Conservation (phyloP, 2,797 vertebrate species). For the Mus spretus region DNA sequence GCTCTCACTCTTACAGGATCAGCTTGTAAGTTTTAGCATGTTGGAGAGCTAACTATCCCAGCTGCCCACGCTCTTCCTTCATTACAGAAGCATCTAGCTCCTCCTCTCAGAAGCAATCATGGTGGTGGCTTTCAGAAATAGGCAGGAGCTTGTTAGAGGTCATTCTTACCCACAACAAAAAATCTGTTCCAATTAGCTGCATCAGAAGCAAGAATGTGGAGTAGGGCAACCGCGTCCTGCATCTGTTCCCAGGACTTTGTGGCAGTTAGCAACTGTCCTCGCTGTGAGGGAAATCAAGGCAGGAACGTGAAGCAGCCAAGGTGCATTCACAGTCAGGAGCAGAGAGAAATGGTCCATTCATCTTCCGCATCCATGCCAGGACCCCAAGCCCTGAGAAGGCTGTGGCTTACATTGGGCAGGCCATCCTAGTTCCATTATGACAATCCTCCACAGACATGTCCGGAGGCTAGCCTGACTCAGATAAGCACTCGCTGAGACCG, state of each 20-base stretch:
- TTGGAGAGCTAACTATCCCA: not conserved
- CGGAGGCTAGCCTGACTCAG: not conserved
- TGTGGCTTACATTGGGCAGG: too few species aligned
- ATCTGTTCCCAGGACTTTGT: not conserved
- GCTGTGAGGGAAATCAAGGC: fast-evolving
- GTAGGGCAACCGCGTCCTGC: too few species aligned
- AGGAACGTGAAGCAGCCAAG: not conserved
- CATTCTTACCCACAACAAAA: not conserved
- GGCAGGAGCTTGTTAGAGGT: not conserved
- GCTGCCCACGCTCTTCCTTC: not conserved
- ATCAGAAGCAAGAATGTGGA: not conserved
- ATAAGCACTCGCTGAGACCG: not conserved
- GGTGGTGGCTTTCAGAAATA: not conserved
- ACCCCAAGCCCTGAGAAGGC: not conserved
- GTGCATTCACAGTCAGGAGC: not conserved
- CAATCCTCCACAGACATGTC: not conserved
- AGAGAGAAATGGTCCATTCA: not conserved
- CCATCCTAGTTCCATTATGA: not conserved
- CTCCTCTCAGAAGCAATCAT: not conserved
- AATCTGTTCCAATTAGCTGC: not conserved
- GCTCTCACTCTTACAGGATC: not conserved
- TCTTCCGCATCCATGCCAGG: not conserved
- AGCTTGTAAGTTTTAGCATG: not conserved
- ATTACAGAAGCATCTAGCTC: not conserved
- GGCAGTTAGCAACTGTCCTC: not conserved